phyloP scores from a whole-genome alignment of 2,888 invertebrate genomes.

The Tipula confusa region DNA sequence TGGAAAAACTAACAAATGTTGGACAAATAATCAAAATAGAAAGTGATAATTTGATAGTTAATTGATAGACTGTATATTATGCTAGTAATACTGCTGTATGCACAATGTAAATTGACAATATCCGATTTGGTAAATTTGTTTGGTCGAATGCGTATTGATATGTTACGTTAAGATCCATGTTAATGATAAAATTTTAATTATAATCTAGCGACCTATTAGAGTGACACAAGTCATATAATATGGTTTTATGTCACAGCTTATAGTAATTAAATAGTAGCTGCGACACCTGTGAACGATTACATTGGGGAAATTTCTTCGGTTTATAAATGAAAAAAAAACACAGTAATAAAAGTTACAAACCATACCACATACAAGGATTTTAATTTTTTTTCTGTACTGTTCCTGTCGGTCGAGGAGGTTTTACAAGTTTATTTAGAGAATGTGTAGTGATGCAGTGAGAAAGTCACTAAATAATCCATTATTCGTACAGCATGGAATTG shows the following conservation, averaged over 20 bases:
- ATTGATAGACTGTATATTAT: conserved; percentile 4
- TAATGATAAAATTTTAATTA: not conserved
- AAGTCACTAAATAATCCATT: too few species aligned
- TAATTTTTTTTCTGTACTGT: too few species aligned
- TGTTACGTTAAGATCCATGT: not conserved
- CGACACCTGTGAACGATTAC: not conserved
- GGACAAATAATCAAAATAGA: not conserved
- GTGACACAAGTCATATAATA: not conserved
- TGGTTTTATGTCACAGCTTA: not conserved
- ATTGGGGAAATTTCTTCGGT: not conserved
- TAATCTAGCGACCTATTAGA: not conserved
- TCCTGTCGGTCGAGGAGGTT: too few species aligned
- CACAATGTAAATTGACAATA: not conserved
- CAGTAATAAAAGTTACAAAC: not conserved
- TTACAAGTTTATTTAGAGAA: too few species aligned
- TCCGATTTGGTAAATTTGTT: not conserved
- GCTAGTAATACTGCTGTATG: not conserved
- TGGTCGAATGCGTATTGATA: not conserved
- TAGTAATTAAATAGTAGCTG: not conserved
- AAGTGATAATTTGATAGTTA: conserved; percentile 25
- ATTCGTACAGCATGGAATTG: too few species aligned
- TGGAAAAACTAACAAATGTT: conserved; percentile 3
- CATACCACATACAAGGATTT: not conserved
- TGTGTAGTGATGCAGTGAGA: too few species aligned
- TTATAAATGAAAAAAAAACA: not conserved